Conservation (phyloP, 64 coral and sea anemone genomes). For the Montipora efflorescens region DNA sequence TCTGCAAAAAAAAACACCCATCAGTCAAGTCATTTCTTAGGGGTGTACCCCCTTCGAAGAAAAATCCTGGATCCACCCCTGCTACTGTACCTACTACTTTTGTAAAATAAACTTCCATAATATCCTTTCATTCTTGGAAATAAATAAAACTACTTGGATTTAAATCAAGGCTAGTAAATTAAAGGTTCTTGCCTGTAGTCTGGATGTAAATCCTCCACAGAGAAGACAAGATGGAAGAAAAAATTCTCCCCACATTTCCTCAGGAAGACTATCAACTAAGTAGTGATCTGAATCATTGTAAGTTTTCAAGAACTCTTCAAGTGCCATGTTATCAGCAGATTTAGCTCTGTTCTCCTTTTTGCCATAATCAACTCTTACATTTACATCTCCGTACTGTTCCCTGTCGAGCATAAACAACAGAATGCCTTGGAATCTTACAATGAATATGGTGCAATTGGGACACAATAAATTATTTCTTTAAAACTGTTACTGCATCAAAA, state of each 20-base stretch:
- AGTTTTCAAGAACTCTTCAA: slow-evolving; percentile 74
- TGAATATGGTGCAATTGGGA: background rate
- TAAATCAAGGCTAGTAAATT: background rate
- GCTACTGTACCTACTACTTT: too few species aligned
- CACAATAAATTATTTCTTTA: background rate
- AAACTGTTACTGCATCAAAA: background rate
- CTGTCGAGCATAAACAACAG: slow-evolving; percentile 23
- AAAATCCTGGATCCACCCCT: too few species aligned
- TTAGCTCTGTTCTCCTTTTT: slow-evolving; percentile 93
- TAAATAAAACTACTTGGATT: too few species aligned
- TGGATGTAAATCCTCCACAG: slow-evolving; percentile 92
- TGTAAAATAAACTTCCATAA: too few species aligned
- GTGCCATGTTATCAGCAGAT: slow-evolving; percentile 78
- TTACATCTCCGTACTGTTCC: slow-evolving; percentile 65
- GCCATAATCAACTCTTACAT: slow-evolving; percentile 86
- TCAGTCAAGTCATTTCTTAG: too few species aligned
- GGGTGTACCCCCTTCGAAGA: too few species aligned
- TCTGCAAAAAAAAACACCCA: too few species aligned
- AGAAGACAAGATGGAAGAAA: slow-evolving; percentile 76
- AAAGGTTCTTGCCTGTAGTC: slow-evolving; percentile 69
- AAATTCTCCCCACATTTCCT: slow-evolving; percentile 85
- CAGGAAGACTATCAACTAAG: slow-evolving; percentile 83
- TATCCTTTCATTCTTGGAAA: too few species aligned
- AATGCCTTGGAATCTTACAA: background rate
- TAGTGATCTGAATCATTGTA: slow-evolving; percentile 89